Percentiles rank a stretch among this genome's conserved stretches.
phyloP scores from a whole-genome alignment of 1,140 invertebrate species.

The Aculops lycopersici region DNA sequence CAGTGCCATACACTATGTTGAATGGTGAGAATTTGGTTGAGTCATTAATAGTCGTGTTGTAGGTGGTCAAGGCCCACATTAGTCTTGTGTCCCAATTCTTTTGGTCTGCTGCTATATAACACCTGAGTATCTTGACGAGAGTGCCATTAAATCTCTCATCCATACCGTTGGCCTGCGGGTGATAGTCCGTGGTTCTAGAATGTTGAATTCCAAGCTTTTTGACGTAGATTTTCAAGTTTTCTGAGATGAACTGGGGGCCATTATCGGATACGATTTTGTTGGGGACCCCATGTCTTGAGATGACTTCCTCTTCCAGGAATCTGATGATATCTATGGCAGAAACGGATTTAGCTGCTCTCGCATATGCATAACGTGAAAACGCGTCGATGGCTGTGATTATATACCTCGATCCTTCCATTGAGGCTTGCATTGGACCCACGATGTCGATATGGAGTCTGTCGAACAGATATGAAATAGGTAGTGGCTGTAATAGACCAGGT shows the following conservation, averaged over 20 bases:
- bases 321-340: background rate
- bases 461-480: conserved; percentile 6
- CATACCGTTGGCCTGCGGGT: conserved; percentile 11
- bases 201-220: conserved; percentile 7
- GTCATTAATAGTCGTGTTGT: conserved; percentile 8
- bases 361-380: conserved; percentile 11
- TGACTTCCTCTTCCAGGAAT: conserved; percentile 10
- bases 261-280: background rate
- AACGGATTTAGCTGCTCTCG: conserved; percentile 7
- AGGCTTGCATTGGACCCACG: conserved; percentile 9
- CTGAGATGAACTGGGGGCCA: background rate
- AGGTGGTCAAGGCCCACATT: conserved; percentile 5
- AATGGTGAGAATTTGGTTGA: conserved; percentile 11
- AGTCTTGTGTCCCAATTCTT: conserved; percentile 14
- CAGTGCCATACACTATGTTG: conserved; percentile 11
- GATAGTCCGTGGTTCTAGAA: conserved; percentile 6
- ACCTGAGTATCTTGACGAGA: conserved; percentile 12
- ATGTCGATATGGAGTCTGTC: conserved; percentile 13
- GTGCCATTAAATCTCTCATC: conserved; percentile 10
- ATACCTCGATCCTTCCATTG: conserved; percentile 10
- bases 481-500: conserved; percentile 5
- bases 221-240: background rate
- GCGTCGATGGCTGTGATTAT: conserved; percentile 12
- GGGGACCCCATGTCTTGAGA: background rate
- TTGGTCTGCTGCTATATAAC: conserved; percentile 10